A percentile compares a stretch with the other conserved stretches of the same genome.
Conservation (phyloP, 1,140 invertebrate species). For the Neodiprion virginianus region DNA sequence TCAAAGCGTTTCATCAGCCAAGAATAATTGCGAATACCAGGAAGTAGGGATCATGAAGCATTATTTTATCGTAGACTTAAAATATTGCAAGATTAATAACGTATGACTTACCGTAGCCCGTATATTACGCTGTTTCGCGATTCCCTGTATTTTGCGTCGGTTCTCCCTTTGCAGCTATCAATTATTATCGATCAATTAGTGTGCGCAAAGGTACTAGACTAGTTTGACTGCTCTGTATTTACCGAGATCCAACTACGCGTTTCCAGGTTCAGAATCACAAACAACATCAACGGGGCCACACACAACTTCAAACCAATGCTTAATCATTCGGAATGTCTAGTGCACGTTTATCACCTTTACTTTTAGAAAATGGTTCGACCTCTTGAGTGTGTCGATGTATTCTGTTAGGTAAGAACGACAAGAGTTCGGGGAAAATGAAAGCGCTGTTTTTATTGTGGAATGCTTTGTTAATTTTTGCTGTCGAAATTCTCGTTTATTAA, state of each 20-base stretch:
- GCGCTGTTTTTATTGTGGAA: neutral
- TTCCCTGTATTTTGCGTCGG: neutral
- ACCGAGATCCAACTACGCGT: no score
- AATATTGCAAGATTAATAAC: no score
- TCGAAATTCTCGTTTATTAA: no score
- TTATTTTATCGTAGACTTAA: no score
- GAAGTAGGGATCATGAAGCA: no score
- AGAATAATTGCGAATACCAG: no score
- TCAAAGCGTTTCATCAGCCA: no score
- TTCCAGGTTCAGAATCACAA: no score
- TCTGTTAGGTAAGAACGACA: neutral
- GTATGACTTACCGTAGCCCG: no score
- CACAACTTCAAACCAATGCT: neutral
- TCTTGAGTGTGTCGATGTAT: neutral
- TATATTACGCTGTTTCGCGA: no score
- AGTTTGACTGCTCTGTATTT: no score
- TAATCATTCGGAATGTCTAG: slow-evolving; percentile 4
- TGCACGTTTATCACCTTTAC: neutral
- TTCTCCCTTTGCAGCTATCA: neutral
- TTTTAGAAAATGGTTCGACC: neutral
- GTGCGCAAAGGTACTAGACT: neutral
- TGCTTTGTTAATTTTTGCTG: neutral
- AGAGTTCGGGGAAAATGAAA: neutral
- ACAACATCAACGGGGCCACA: no score
- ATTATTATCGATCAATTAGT: neutral